Percentiles rank a stretch among this genome's conserved stretches.
Evolutionary conservation across 2,113 vertebrate species (phyloP).

Genomic region (Gymnorhina tibicen): DNA sequence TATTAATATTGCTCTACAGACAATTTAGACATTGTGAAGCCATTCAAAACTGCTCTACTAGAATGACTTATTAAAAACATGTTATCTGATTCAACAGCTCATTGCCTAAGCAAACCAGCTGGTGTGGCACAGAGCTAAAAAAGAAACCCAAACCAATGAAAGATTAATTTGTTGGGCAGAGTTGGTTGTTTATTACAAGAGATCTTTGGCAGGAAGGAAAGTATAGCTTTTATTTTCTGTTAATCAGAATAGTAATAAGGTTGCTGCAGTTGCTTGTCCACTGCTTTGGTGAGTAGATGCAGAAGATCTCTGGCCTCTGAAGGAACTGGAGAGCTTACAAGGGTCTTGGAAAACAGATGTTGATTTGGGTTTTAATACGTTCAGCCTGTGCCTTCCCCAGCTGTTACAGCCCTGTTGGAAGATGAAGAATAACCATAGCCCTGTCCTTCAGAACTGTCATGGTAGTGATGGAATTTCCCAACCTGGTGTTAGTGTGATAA

Average conservation of each 20-base stretch:
- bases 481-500: neutral
- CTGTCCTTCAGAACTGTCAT: fast-evolving
- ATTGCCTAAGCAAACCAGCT: constrained; percentile 62
- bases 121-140: constrained; percentile 1
- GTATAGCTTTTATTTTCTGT: neutral
- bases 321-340: neutral
- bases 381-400: neutral
- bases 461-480: neutral
- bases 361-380: neutral
- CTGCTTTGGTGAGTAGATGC: neutral
- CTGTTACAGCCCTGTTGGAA: neutral
- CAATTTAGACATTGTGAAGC: constrained; percentile 42
- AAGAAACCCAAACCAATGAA: neutral
- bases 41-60: constrained; percentile 40
- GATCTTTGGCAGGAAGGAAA: neutral
- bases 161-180: constrained; percentile 25
- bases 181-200: neutral
- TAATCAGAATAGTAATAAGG: neutral
- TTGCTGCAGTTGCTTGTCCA: neutral
- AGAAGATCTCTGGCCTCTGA: neutral
- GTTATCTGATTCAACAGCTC: constrained; percentile 63
- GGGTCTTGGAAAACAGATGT: neutral
- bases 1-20: constrained; percentile 32
- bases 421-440: neutral
- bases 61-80: constrained; percentile 55